Base-by-base conservation (phyloP, 1,140 invertebrate species). In the Hypsibius dujardini region DNA sequence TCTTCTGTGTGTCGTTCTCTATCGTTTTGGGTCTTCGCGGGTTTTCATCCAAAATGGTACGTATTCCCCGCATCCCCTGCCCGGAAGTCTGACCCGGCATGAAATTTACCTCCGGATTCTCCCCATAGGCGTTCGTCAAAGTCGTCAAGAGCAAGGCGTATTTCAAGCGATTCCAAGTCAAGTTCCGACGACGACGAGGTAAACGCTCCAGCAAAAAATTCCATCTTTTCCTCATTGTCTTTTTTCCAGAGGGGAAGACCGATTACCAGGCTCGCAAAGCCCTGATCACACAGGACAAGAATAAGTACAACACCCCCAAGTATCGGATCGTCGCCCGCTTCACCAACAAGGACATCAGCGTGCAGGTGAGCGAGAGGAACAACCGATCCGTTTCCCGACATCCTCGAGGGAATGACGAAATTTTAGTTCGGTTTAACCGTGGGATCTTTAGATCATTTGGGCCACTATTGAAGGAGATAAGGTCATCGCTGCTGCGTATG, bases 251-350 rank as follows among this genome's bases (percentile, higher is more conserved):
- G 82, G 95, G 95, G 73, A 95, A 92, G 82, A 99, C 96, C 76
- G 95, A 99, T 80, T 99, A 98, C 81, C 97, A 93, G 87, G 95
- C 95, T 72, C 85, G 96, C 45, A 96, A 96, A 82, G 86, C 94
- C 72, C 83, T 99, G 45, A 90, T 93, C 75, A 87, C 96, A 75
- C 96, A 99, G 81, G 95, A 97, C 79, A 99, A 99, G 83, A 98
- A 99, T 81, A 99, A 99, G 81, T 99, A 99, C 83, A 98, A 98
- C 80, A 98, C 95, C n/a, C 95, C 95, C 2, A 99, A 99, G 79
- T 98, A 99, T 79, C 88, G 96, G 75, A 81, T 99, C 80, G 94
- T 99, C 82, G 96, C 98, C 71, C 87, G 96, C 77, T 85, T 98
- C 73, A 95, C 94, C 73, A 99, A 99, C 84, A 93, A 90, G 77